Evolutionary conservation across 2,113 vertebrate genomes (phyloP).

Genomic region (Isurus oxyrinchus): DNA sequence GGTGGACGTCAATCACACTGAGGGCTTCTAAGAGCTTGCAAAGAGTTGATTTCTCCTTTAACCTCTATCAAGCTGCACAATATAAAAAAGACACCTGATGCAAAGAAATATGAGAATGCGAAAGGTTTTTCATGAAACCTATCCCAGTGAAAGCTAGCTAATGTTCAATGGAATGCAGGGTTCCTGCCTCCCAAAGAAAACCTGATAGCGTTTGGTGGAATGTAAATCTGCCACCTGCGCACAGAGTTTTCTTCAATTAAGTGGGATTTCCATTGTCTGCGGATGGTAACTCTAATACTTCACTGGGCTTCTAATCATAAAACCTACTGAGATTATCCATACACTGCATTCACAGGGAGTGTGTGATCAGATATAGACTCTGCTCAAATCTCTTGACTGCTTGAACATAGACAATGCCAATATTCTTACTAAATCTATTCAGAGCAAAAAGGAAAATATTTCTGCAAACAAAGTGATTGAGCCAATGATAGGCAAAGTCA

Average conservation of each 20-base stretch:
- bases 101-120: slow-evolving; percentile 18
- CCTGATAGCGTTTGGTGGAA: background rate
- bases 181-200: background rate
- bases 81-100: slow-evolving; percentile 6
- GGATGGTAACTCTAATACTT: background rate
- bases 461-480: background rate
- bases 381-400: slow-evolving; percentile 14
- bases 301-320: background rate
- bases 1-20: background rate
- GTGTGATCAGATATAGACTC: slow-evolving; percentile 11
- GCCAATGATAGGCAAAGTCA: background rate
- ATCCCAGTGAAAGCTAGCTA: background rate
- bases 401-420: background rate
- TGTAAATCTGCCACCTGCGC: slow-evolving; percentile 24
- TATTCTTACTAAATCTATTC: background rate
- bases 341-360: background rate
- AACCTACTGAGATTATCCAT: background rate
- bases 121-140: background rate
- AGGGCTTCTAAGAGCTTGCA: background rate
- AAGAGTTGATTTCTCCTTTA: background rate
- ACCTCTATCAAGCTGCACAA: background rate
- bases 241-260: slow-evolving; percentile 5
- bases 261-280: slow-evolving; percentile 10
- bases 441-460: background rate
- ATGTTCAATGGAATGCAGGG: background rate